A percentile compares a stretch with the other conserved stretches of the same genome.
Conservation (phyloP, 2,888 invertebrate species). For the Himalopsyche japonica region DNA sequence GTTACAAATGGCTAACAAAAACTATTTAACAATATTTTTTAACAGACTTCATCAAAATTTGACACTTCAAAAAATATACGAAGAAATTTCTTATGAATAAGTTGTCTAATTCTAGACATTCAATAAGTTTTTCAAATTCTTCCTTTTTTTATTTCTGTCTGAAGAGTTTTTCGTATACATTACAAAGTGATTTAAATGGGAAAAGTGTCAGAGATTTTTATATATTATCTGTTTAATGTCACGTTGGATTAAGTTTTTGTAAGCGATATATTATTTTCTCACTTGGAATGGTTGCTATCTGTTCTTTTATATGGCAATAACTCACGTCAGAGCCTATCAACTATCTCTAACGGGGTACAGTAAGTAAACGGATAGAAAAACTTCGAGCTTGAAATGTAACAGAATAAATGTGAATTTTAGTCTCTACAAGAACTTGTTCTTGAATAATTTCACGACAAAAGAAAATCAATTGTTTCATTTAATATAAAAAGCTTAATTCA, state of each 20-base stretch:
- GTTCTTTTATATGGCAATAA: background rate
- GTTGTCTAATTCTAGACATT: background rate
- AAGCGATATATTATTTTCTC: background rate
- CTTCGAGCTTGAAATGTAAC: no score
- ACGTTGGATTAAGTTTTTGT: background rate
- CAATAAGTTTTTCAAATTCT: background rate
- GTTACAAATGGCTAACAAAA: no score
- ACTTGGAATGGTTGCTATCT: background rate
- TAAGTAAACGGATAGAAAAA: no score
- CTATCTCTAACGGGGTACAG: background rate
- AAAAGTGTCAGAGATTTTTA: background rate
- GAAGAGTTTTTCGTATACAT: background rate
- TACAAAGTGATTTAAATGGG: background rate
- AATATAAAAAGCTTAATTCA: no score
- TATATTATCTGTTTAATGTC: background rate
- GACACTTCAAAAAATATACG: no score
- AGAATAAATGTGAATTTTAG: no score
- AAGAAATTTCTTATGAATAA: no score
- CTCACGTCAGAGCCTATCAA: background rate
- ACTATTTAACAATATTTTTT: no score
- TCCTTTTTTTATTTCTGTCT: background rate
- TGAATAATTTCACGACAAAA: no score
- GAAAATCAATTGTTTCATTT: no score
- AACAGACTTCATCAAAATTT: no score
- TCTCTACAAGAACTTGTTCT: no score